Percentiles rank a stretch among this genome's conserved stretches.
These are phyloP conservation scores for Meda fulgida DNA, from an alignment of 2,797 vertebrate genomes.

Conservation along the genomic window DNA sequence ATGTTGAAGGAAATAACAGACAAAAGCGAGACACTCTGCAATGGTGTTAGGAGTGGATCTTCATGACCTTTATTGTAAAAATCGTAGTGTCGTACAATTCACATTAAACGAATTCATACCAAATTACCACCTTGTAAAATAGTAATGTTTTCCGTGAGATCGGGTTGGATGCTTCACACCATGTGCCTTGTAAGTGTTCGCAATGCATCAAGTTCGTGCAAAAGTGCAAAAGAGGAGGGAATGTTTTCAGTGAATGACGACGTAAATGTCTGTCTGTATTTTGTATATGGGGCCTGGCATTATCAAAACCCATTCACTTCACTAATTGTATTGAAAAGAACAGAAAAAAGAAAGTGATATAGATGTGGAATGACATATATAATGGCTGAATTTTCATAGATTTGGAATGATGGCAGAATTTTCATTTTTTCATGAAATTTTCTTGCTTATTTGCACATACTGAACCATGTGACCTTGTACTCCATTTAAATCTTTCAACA, in stretches of 20 bases:
- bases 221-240: neutral
- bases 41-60: neutral
- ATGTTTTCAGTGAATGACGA: neutral
- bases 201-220: neutral
- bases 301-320: neutral
- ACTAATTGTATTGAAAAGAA: neutral
- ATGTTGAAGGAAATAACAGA: neutral
- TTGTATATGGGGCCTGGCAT: neutral
- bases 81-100: neutral
- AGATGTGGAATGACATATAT: no score
- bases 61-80: neutral
- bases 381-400: neutral
- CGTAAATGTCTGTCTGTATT: neutral
- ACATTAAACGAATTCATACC: neutral
- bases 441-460: neutral
- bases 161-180: neutral
- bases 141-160: neutral
- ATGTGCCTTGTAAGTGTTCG: neutral
- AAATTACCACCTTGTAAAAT: no score
- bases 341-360: neutral
- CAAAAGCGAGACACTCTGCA: neutral
- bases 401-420: neutral
- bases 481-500: constrained; percentile 5
- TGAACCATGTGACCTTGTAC: neutral
- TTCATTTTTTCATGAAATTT: neutral